Base-by-base conservation (phyloP, 2,888 invertebrate genomes). In the Megastigmus dorsalis region DNA sequence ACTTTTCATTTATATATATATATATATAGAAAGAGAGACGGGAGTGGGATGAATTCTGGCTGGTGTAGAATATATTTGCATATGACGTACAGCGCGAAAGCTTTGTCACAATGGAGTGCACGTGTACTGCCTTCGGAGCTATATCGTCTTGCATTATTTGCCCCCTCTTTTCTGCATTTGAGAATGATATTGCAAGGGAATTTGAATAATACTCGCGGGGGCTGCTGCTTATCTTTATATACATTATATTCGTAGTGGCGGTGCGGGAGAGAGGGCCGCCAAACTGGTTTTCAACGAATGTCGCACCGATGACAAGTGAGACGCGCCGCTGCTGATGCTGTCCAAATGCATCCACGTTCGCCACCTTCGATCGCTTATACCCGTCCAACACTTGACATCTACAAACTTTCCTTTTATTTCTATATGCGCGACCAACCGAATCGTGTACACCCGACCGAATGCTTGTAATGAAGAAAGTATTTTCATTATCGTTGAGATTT, bases 121-220 rank as follows among this genome's bases (percentile, higher is more conserved):
- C 43, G n/a, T 41, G 60, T 62, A n/a, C n/a, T n/a, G n/a, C n/a
- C n/a, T n/a, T n/a, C n/a, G n/a, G 60, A 55, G 54, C 43, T n/a
- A 43, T 41, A 52, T 50, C 62, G 63, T 59, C 59, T 55, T 65
- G 50, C 45, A 41, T 70, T 70, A 75, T 70, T 67, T 28, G 30
- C 41, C 18, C 41, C 10, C 18, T 28, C 41, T 50, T 48, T 38
- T 48, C 41, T 52, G 70, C 59, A 66, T 66, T 59, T 48, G 45
- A 26, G 36, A 23, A 41, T 38, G 59, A 75, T 65, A 38, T n/a
- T 63, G 55, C 68, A 67, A 28, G 28, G 43, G 72, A 68, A 68
- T 75, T 66, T 59, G 70, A 75, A 70, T 55, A n/a, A 66, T 75
- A 54, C 54, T 54, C 65, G 20, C 20, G n/a, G n/a, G n/a, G n/a